Evolutionary conservation across 2,797 vertebrate genomes (phyloP), one percentile per base, ranked within the genome.

Genomic region (Lophius americanus): DNA sequence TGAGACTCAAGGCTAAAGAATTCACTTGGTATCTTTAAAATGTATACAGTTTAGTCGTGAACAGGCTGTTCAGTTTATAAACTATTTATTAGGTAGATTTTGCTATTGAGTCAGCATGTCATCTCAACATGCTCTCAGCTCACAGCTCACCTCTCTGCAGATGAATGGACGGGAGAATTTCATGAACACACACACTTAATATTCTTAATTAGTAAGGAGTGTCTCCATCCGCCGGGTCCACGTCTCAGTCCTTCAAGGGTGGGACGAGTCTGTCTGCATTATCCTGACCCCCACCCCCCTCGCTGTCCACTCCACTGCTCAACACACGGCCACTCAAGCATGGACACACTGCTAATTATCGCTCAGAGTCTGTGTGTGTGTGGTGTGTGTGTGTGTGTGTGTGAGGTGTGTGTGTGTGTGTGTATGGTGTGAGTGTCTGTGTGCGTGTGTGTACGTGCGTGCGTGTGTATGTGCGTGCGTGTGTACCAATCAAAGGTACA

Each of bases 291-390:
- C 53, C 73, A 70, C 61, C 78, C 47, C 61, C 61, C 66, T 60
- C 60, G 82, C 85, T 87, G 86, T 91, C 89, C 90, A 79, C 86
- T 81, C 83, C 57, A 69, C 81, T 89, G 77, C 70, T 87, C 78
- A 78, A 77, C 78, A 82, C 68, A 84, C 76, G 71, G 9, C 74
- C 81, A 70, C 73, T 86, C 75, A 87, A 81, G 83, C 85, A 85
- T 84, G 82, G 75, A 83, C 80, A 70, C 69, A 71, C 76, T 73
- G 84, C 83, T 88, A 89, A 87, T 89, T 84, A 91, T 58, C 73
- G 11, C 57, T 60, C 67, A 54, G 44, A 65, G 51, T 70, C 32
- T 74, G 13, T 73, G 52, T 67, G 62, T 60, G 68, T 66, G 46
- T 63, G 59, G 68, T 51, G 36, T 57, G 71, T 51, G 52, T 35